These are phyloP conservation scores for Manis pentadactyla DNA, from an alignment of 2,797 vertebrate species.

Conservation along the genomic window DNA sequence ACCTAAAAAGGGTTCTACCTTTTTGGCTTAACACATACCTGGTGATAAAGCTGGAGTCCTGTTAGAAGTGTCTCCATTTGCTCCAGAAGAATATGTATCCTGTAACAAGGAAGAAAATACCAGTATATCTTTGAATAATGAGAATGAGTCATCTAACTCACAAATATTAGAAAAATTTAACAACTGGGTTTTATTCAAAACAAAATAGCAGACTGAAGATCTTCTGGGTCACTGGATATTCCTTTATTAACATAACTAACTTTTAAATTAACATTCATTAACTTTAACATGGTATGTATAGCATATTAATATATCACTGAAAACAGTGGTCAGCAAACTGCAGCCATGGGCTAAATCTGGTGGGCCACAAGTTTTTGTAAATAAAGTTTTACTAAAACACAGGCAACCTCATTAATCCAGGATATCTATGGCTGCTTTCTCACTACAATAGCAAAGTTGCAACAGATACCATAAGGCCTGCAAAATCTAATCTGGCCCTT, in stretches of 20 bases:
- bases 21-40: constrained; percentile 76
- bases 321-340: constrained; percentile 33
- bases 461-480: background rate
- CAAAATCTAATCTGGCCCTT: background rate
- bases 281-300: background rate
- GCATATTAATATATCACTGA: background rate
- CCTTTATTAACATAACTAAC: background rate
- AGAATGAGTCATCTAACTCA: background rate
- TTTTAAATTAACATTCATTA: too few relatives aligned
- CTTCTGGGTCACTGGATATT: background rate
- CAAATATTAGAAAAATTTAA: constrained; percentile 5
- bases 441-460: background rate
- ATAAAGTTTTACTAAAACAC: background rate
- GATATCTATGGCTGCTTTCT: background rate
- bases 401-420: background rate
- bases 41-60: constrained; percentile 57
- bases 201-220: background rate
- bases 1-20: background rate
- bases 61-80: constrained; percentile 44
- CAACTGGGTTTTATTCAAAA: background rate
- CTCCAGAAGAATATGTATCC: constrained; percentile 77
- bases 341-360: background rate
- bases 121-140: background rate
- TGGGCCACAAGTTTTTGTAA: background rate
- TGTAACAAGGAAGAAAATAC: constrained; percentile 45